phyloP scores from a whole-genome alignment of 2,797 vertebrate species.

The Danio albolineatus region DNA sequence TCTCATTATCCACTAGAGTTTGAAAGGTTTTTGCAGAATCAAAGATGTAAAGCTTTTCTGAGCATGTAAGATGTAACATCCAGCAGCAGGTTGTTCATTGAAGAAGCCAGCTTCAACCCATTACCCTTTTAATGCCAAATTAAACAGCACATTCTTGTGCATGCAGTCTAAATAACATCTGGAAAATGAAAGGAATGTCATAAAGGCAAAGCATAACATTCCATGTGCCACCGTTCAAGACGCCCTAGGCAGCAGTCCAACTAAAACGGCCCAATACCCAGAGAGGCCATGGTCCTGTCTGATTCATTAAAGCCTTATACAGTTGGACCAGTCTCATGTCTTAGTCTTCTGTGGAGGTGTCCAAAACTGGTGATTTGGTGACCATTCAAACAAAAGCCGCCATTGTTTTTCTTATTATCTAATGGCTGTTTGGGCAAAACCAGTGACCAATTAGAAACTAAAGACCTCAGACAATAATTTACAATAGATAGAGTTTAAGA shows the following conservation, averaged over 20 bases:
- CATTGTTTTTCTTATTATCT: slow-evolving; percentile 6
- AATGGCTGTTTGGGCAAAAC: not conserved
- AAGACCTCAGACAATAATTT: not conserved
- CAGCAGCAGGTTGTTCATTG: not conserved
- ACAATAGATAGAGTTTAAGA: not conserved
- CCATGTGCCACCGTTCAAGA: slow-evolving; percentile 17
- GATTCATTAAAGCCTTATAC: not conserved
- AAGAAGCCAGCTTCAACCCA: slow-evolving; percentile 8
- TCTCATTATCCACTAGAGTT: not conserved
- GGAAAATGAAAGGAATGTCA: slow-evolving; percentile 33
- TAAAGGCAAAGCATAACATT: slow-evolving; percentile 22
- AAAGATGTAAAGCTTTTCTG: not conserved
- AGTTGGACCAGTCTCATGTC: not conserved
- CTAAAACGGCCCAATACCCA: not conserved
- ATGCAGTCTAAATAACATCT: slow-evolving; percentile 25
- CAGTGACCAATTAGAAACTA: not conserved
- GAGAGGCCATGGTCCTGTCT: not conserved
- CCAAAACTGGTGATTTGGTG: too few species aligned
- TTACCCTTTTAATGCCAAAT: slow-evolving; percentile 19
- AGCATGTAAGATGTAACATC: not conserved
- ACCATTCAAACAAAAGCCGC: slow-evolving; percentile 1
- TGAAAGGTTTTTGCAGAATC: not conserved
- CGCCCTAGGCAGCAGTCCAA: not conserved
- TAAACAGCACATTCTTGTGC: slow-evolving; percentile 3
- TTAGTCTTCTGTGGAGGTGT: not conserved